Evolutionary conservation across 2,797 vertebrate genomes (phyloP).

Genomic region (Peromyscus eremicus): DNA sequence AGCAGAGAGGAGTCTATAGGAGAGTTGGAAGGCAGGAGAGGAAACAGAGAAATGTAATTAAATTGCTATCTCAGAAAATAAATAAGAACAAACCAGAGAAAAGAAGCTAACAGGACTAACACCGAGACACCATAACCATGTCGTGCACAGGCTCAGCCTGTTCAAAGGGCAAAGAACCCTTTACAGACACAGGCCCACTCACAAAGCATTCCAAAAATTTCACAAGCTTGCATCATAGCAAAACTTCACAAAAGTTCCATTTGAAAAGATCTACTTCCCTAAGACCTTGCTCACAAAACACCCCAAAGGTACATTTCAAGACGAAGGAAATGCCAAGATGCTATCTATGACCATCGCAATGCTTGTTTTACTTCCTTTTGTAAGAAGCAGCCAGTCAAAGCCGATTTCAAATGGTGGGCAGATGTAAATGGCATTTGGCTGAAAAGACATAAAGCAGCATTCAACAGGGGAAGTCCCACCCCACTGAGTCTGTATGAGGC

Average conservation of each 20-base stretch:
- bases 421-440: constrained; percentile 67
- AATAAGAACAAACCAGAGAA: not conserved
- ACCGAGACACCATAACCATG: not conserved
- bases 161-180: constrained; percentile 41
- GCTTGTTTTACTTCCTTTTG: constrained; percentile 66
- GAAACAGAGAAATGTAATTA: not conserved
- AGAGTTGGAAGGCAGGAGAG: not conserved
- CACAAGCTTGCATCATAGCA: constrained; percentile 41
- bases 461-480: constrained; percentile 63
- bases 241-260: constrained; percentile 60
- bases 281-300: constrained; percentile 67
- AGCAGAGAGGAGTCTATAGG: not conserved
- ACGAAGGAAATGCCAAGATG: constrained; percentile 35
- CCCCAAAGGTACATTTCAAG: constrained; percentile 65
- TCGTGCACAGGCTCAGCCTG: not conserved
- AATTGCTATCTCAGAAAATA: not conserved
- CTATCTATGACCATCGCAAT: constrained; percentile 1
- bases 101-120: not conserved
- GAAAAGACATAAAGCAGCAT: constrained; percentile 72
- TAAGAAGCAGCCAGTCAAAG: constrained; percentile 67
- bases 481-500: constrained; percentile 63
- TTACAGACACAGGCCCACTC: not conserved
- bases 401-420: constrained; percentile 69
- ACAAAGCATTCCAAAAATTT: constrained; percentile 13
- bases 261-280: constrained; percentile 66